These are phyloP conservation scores for Nyctibius bracteatus DNA, from an alignment of 2,113 vertebrate species.

Conservation along the genomic window DNA sequence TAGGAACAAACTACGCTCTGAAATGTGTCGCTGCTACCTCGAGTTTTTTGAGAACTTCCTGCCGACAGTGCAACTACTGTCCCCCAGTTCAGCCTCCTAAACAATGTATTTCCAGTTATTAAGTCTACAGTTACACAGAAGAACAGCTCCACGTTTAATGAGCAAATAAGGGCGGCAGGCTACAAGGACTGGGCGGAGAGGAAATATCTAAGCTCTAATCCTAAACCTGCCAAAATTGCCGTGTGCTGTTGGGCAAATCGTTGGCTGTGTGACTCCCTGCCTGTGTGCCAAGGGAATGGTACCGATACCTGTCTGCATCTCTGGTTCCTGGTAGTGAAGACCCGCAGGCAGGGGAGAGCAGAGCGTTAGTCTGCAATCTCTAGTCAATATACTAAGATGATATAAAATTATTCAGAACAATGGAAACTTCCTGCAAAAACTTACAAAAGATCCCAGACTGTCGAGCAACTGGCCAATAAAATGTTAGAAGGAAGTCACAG, in stretches of 20 bases:
- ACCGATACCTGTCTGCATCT: not conserved
- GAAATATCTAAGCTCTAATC: not conserved
- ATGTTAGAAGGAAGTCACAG: not conserved
- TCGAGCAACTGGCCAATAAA: not conserved
- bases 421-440: not conserved
- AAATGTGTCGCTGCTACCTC: not conserved
- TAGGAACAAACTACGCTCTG: not conserved
- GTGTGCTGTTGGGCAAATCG: not conserved
- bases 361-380: not conserved
- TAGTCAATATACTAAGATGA: not conserved
- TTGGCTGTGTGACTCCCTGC: not conserved
- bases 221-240: not conserved
- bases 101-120: not conserved
- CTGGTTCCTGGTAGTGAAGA: not conserved
- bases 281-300: not conserved
- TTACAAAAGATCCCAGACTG: not conserved
- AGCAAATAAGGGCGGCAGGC: not conserved
- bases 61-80: not conserved
- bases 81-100: not conserved
- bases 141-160: not conserved
- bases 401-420: not conserved
- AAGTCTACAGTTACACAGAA: not conserved
- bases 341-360: not conserved
- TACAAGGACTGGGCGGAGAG: not conserved
- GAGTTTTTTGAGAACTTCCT: not conserved